Conservation (phyloP, 2,888 invertebrate genomes). For the Ennomos quercinarius region DNA sequence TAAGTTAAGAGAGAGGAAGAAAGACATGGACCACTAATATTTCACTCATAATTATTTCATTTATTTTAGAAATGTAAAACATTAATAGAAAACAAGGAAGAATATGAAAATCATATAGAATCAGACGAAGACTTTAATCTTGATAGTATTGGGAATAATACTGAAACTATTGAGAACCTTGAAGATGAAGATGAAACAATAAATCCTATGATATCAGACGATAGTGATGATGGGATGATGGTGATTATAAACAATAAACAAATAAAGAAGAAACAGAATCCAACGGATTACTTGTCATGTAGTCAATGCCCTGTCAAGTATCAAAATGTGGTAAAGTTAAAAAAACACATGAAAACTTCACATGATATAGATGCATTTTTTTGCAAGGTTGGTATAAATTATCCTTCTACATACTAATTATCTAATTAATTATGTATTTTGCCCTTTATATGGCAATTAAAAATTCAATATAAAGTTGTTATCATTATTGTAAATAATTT, state of each 20-base stretch:
- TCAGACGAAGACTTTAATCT: no score
- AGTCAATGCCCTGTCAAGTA: slow-evolving; percentile 68
- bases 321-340: slow-evolving; percentile 69
- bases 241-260: slow-evolving; percentile 42
- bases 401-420: no score
- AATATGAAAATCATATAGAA: no score
- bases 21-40: no score
- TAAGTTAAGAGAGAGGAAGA: no score
- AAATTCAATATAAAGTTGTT: no score
- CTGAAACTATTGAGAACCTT: slow-evolving; percentile 9
- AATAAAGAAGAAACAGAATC: slow-evolving; percentile 59
- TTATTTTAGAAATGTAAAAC: no score
- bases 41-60: no score
- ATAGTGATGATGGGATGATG: slow-evolving; percentile 24
- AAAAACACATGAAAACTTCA: slow-evolving; percentile 68
- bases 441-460: no score
- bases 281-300: slow-evolving; percentile 64
- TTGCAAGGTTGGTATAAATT: slow-evolving; percentile 61
- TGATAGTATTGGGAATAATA: slow-evolving; percentile 43
- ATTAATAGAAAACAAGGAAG: no score
- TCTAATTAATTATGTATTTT: no score
- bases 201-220: slow-evolving; percentile 1
- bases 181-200: slow-evolving; percentile 32
- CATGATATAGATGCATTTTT: slow-evolving; percentile 65
- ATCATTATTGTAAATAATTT: no score